A percentile compares a stretch with the other conserved stretches of the same genome.
Conservation (phyloP, 2,888 invertebrate genomes). For the Tanypteryx hageni region DNA sequence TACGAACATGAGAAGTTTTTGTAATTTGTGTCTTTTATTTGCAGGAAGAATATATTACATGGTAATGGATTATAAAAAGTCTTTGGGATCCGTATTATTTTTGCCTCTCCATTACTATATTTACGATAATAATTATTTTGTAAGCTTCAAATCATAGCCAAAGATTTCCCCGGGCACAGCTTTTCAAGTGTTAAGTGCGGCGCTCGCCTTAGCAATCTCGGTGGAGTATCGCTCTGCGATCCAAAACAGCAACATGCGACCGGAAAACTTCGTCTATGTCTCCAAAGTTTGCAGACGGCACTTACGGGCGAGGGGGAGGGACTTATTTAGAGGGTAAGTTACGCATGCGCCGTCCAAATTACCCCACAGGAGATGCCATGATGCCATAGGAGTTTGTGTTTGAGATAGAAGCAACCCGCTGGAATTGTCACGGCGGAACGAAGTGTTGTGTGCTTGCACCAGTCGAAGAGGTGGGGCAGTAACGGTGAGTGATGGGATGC, state of each 20-base stretch:
- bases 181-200: too few species aligned
- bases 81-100: too few species aligned
- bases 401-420: background rate
- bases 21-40: too few species aligned
- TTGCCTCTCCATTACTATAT: too few species aligned
- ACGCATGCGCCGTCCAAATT: background rate
- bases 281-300: background rate
- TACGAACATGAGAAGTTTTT: too few species aligned
- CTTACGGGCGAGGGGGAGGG: background rate
- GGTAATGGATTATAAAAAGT: too few species aligned
- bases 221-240: background rate
- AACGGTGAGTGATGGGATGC: background rate
- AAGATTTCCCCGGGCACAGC: too few species aligned
- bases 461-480: background rate
- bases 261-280: background rate
- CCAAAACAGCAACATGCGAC: background rate
- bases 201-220: background rate
- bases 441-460: background rate
- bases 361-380: background rate
- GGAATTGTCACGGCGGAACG: background rate
- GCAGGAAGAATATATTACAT: too few species aligned
- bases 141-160: too few species aligned
- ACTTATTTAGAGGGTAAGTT: background rate
- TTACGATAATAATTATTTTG: too few species aligned
- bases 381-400: background rate